phyloP scores from a whole-genome alignment of 2,113 vertebrate species.

The Ailurus styani region DNA sequence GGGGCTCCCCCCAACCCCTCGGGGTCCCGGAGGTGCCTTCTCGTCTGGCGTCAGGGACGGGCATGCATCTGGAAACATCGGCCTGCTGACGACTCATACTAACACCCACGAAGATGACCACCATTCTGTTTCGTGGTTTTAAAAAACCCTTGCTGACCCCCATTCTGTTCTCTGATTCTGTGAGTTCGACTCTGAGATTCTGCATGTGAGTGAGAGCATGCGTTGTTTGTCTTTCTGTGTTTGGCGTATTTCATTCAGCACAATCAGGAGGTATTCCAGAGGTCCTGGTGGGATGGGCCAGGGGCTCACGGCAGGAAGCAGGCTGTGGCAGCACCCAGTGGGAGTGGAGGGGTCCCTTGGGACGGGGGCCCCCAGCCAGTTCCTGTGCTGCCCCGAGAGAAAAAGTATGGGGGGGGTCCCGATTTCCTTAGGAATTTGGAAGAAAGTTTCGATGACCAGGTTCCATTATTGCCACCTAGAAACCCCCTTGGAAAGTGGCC shows the following conservation, averaged over 20 bases:
- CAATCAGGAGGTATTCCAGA: neutral
- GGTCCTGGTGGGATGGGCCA: neutral
- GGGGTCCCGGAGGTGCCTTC: neutral
- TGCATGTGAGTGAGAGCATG: neutral
- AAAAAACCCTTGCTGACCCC: neutral
- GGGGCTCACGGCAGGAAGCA: neutral
- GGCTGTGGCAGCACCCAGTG: too few relatives aligned
- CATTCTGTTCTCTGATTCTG: neutral
- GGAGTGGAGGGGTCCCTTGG: neutral
- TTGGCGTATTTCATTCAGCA: neutral
- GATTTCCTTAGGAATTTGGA: neutral
- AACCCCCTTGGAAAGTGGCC: neutral
- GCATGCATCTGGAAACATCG: neutral
- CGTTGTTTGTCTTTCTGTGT: neutral
- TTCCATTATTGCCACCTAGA: too few relatives aligned
- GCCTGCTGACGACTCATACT: neutral
- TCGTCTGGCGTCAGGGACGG: neutral
- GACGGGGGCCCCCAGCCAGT: too few relatives aligned
- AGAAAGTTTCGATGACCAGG: neutral
- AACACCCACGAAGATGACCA: neutral
- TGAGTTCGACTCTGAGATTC: neutral
- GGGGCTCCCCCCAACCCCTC: neutral
- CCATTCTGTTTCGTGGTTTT: neutral
- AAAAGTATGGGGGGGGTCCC: neutral
- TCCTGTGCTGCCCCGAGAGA: neutral